Conservation (phyloP, 2,888 invertebrate species). For the Ichneumoninae sp. region DNA sequence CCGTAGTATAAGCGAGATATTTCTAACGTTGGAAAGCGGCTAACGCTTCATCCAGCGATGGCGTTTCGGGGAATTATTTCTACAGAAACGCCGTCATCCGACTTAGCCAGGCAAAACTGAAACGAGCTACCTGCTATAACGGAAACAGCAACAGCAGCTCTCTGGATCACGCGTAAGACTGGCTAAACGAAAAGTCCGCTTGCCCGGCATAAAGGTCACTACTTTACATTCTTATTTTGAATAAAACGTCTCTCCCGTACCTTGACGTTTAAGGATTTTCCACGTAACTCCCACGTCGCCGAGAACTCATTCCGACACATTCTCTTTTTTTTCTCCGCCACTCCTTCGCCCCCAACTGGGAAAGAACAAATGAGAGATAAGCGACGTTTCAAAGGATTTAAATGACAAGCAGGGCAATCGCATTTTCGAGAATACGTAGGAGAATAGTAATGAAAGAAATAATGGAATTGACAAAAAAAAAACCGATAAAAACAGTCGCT, state of each 20-base stretch:
- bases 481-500: neutral
- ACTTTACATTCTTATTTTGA: constrained; percentile 56
- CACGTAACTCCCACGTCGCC: constrained; percentile 16
- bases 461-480: neutral
- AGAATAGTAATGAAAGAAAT: constrained; percentile 5
- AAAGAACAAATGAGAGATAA: constrained; percentile 17
- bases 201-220: constrained; percentile 39
- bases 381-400: constrained; percentile 27
- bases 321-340: constrained; percentile 12
- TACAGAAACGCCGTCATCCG: constrained; percentile 47
- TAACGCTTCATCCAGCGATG: constrained; percentile 48
- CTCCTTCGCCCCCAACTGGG: neutral
- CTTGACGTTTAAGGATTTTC: constrained; percentile 48
- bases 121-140: constrained; percentile 24
- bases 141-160: constrained; percentile 33
- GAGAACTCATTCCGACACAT: constrained; percentile 17
- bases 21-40: constrained; percentile 34
- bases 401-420: constrained; percentile 24
- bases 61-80: constrained; percentile 55
- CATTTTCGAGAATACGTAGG: neutral
- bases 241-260: constrained; percentile 49
- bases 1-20: constrained; percentile 22
- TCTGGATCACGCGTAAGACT: constrained; percentile 28
- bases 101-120: constrained; percentile 33
- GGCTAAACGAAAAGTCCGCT: constrained; percentile 45